Evolutionary conservation across 2,797 vertebrate species (phyloP).

Genomic region (Sebastolobus altivelis): DNA sequence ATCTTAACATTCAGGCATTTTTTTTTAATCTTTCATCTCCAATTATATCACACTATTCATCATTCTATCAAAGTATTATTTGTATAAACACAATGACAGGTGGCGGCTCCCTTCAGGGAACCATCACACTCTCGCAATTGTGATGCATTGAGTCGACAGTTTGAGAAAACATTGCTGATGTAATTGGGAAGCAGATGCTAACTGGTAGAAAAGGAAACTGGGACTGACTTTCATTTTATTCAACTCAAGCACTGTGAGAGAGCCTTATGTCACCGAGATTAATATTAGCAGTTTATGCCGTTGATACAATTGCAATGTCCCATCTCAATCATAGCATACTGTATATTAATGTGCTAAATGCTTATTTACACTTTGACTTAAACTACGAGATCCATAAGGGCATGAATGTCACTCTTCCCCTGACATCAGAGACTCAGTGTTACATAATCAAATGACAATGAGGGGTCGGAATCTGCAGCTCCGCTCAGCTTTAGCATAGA

Average conservation of each 20-base stretch:
- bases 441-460: not conserved
- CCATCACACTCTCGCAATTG: conserved; percentile 21
- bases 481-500: too few species aligned
- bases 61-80: conserved; percentile 47
- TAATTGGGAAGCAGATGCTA: conserved; percentile 50
- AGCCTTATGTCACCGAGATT: conserved; percentile 33
- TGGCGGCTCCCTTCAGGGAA: conserved; percentile 49
- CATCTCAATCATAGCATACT: not conserved
- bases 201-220: conserved; percentile 32
- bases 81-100: conserved; percentile 48
- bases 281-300: not conserved
- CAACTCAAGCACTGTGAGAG: conserved; percentile 35
- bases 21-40: conserved; percentile 44
- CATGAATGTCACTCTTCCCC: not conserved
- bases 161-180: conserved; percentile 37
- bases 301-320: not conserved
- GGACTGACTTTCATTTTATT: conserved; percentile 26
- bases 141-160: conserved; percentile 28
- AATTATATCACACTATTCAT: conserved; percentile 50
- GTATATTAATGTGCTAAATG: not conserved
- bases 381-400: not conserved
- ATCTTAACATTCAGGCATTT: conserved; percentile 22
- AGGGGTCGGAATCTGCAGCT: not conserved
- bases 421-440: not conserved
- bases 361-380: not conserved